phyloP scores from a whole-genome alignment of 2,113 vertebrate species.

The Electrona antarctica region DNA sequence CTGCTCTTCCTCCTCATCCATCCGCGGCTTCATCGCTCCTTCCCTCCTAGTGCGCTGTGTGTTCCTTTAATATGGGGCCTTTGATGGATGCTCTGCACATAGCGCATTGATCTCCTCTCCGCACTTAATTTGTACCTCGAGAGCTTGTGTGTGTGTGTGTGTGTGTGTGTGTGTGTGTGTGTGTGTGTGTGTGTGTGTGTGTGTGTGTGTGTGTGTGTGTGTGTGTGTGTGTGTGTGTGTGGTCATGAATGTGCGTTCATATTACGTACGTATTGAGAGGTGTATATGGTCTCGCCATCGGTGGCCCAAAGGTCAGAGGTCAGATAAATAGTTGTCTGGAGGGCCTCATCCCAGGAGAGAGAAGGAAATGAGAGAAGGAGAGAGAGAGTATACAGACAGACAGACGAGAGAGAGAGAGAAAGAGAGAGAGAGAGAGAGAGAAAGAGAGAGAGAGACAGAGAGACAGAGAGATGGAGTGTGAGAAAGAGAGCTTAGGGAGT shows the following conservation, averaged over 20 bases:
- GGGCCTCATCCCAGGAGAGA: conserved; percentile 51
- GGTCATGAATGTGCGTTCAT: not conserved
- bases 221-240: conserved; percentile 7
- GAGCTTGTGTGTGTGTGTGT: not conserved
- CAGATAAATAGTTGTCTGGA: conserved; percentile 68
- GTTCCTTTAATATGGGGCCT: not conserved
- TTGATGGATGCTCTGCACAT: not conserved
- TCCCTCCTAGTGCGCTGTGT: not conserved
- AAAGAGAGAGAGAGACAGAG: not conserved
- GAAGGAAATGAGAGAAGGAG: conserved; percentile 21
- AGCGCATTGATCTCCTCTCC: not conserved
- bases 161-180: conserved; percentile 12
- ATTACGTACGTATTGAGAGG: not conserved
- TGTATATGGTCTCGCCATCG: conserved; percentile 35
- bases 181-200: conserved; percentile 2
- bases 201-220: conserved; percentile 2
- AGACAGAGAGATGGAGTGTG: not conserved
- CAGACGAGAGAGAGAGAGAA: not conserved
- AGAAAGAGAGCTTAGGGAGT: not conserved
- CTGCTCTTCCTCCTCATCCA: not conserved
- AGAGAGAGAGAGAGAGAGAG: not conserved
- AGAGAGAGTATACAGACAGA: not conserved
- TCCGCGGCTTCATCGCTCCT: not conserved
- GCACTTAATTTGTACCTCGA: not conserved
- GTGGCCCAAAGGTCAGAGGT: conserved; percentile 57